Evolutionary conservation across 2,888 invertebrate species (phyloP), one percentile per base, ranked within the genome.

Genomic region (Cheilosia vulpina): DNA sequence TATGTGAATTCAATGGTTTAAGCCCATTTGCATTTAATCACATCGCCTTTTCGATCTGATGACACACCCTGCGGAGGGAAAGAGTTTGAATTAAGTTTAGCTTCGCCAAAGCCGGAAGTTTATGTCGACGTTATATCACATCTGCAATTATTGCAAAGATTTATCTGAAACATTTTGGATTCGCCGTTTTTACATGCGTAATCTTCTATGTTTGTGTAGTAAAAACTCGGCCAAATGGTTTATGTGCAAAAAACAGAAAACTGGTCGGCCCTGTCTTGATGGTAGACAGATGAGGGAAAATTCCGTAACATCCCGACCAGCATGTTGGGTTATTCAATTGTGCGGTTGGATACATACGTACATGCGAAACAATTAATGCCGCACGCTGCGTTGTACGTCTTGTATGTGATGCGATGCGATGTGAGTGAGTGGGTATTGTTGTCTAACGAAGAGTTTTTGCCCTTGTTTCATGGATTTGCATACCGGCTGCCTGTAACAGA

Each of bases 401-500:
- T 5, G 15, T 52, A 21, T 21, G 17, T 3, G 9, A n/a, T 7
- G 27, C 6, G 13, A 13, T 7, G 27, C 7, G 13, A 13, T 65
- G 38, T 55, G 53, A 45, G 43, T 43, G 43, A 9, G 17, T 17
- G 47, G 17, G 47, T 72, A 80, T 68, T 69, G 63, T 81, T 81
- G 81, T 81, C 69, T 76, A 55, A 55, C 19, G 41, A 47, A 19
- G 41, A 69, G 31, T 69, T 81, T 76, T 73, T 81, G 81, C 76
- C 81, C 81, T 81, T 81, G 69, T 76, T 76, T 58, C 21, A 19
- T 52, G 38, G 27, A 81, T 69, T 69, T 57, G 47, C 80, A 80
- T 80, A 75, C 41, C 24, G 45, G 53, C 62, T 53, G 47, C n/a
- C 41, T 62, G 31, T 34, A 55, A 50, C 43, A 57, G 41, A 27